Base-by-base conservation (phyloP, 2,113 vertebrate genomes). In the Colistium nudipinnis region DNA sequence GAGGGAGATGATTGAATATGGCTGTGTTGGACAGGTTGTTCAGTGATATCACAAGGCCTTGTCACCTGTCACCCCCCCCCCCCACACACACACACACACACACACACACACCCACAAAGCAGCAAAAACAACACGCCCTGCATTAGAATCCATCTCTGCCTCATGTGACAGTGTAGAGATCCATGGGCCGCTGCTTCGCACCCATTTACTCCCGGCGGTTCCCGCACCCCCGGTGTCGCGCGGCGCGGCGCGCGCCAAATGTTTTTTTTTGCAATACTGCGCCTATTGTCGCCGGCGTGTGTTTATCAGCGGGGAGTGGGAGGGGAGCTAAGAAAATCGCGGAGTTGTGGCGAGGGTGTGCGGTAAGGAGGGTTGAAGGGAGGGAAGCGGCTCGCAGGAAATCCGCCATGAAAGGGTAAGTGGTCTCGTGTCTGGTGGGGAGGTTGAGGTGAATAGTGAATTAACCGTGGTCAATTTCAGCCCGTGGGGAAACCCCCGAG, bases 251-350 rank as follows among this genome's bases (percentile, higher is more conserved):
- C 61, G 39, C 16, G 36, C 44, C 61, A 56, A 75, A 57, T 65
- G 41, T 5, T 16, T 6, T 66, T 61, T 35, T 24, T 11, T 28
- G 71, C 68, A 83, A 75, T 27, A 36, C 24, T 24, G n/a, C 0
- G 6, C 33, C 43, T 71, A 66, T 66, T 78, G 49, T 74, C 12
- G 62, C 44, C 36, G 39, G 65, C 64, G 64, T 82, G 76, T 72
- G 54, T 65, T 70, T 55, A 4, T 7, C 39, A 45, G 49, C 56
- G 25, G 14, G 64, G 35, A n/a, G 39, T 56, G 56, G 80, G 67
- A 76, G 65, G 67, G 31, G 71, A 45, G 25, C 33, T 65, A 48
- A 78, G 87, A 82, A 79, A 79, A 89, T 82, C 79, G 17, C 3
- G 1, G 9, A 44, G 43, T 4, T 1, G 11, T 16, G 47, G 47